A percentile compares a stretch with the other conserved stretches of the same genome.
Evolutionary conservation across 2,113 vertebrate species (phyloP).

Genomic region (Narcine bancroftii): DNA sequence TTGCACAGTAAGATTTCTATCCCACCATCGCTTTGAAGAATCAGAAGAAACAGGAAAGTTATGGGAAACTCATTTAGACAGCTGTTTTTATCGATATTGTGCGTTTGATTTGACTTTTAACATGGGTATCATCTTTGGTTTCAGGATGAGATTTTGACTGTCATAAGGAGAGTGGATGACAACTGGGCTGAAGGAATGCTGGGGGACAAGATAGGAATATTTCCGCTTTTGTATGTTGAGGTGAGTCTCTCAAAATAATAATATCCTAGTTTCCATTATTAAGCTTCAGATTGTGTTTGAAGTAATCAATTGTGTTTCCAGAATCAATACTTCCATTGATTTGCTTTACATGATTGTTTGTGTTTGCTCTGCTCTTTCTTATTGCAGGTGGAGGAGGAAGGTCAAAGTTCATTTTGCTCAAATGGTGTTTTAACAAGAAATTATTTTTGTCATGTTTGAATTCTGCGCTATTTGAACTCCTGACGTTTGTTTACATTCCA

Average conservation of each 20-base stretch:
- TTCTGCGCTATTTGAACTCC: background rate
- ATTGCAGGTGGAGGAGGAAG: background rate
- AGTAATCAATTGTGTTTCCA: too few species aligned
- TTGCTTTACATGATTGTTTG: background rate
- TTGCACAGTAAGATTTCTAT: too few species aligned
- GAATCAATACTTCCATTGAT: constrained; percentile 3
- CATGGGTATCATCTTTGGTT: constrained; percentile 42
- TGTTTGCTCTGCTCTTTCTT: background rate
- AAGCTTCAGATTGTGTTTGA: background rate
- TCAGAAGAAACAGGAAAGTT: background rate
- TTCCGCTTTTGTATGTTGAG: constrained; percentile 94
- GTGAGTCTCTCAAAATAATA: constrained; percentile 53
- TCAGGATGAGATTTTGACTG: constrained; percentile 93
- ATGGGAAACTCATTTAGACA: background rate
- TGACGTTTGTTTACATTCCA: background rate
- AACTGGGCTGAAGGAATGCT: constrained; percentile 99
- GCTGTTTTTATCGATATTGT: background rate
- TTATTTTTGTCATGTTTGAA: background rate
- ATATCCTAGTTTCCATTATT: background rate
- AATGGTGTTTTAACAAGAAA: background rate
- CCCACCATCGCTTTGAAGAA: background rate
- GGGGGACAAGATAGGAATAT: constrained; percentile 96
- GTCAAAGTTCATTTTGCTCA: background rate
- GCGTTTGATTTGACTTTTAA: background rate
- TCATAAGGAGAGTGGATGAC: constrained; percentile 95